Percentiles rank a stretch among this genome's conserved stretches.
These are phyloP conservation scores for Nothobranchius kuhntae DNA, from an alignment of 2,113 vertebrate species.

Conservation along the genomic window DNA sequence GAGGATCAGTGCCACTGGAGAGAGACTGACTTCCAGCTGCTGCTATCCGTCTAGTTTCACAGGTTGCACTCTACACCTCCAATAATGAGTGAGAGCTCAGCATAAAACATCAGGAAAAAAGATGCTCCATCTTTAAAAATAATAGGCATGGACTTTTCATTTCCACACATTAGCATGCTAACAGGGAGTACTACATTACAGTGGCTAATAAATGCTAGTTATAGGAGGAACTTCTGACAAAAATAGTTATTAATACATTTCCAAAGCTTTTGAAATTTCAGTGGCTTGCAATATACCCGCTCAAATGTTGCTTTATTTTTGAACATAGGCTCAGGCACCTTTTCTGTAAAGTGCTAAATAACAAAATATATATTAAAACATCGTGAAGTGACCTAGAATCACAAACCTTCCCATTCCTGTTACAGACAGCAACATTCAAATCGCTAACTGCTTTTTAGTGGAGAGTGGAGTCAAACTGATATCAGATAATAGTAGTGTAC, in stretches of 20 bases:
- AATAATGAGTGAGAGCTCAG: conserved; percentile 22
- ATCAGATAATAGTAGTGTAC: too few relatives aligned
- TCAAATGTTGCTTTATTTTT: not conserved
- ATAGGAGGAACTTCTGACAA: not conserved
- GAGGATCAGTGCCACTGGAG: conserved; percentile 26
- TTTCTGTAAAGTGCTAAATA: too few relatives aligned
- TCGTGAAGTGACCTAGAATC: not conserved
- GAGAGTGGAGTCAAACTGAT: too few relatives aligned
- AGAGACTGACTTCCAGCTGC: conserved; percentile 80
- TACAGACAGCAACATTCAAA: too few relatives aligned
- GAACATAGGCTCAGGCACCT: too few relatives aligned
- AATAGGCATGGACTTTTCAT: not conserved
- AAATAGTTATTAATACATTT: conserved; percentile 22
- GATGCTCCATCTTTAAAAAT: conserved; percentile 16
- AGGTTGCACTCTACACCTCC: conserved; percentile 24
- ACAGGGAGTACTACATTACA: not conserved
- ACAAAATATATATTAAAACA: not conserved
- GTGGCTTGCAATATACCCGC: not conserved
- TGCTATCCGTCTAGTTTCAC: conserved; percentile 74
- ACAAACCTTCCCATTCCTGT: not conserved
- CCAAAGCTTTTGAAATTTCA: not conserved
- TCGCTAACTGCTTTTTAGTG: too few relatives aligned
- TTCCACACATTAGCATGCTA: not conserved
- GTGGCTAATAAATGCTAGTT: not conserved
- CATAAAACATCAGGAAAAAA: conserved; percentile 25